Evolutionary conservation across 2,888 invertebrate genomes (phyloP), one percentile per base, ranked within the genome.

Genomic region (Agriopis leucophaearia): DNA sequence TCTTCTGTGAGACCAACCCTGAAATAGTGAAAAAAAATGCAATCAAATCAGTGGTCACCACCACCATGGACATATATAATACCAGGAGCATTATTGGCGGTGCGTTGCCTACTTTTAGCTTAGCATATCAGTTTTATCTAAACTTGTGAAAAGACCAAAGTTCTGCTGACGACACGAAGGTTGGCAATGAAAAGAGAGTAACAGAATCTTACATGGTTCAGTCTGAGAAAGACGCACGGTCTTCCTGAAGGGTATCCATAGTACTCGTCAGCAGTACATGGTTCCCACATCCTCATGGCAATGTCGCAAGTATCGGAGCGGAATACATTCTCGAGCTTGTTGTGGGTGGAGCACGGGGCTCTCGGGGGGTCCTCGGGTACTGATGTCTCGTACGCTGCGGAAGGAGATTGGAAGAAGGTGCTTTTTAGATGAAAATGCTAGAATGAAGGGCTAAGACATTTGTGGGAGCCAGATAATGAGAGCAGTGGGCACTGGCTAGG

Each of bases 151-250:
- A 2, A 27, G 27, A 27, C 4, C n/a, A n/a, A n/a, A n/a, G 27
- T 1, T 4, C 27, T 27, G 27, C 27, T 27, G 27, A 27, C 27
- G 13, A 44, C 44, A 13, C 4, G 12, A 13, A 1, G 13, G 9
- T 42, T 44, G 7, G n/a, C 44, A 13, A n/a, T 7, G 7, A 13
- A 44, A 2, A 48, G 0, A 8, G 13, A 13, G 13, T 0, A 13
- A 51, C 6, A 40, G 40, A 44, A 45, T 81, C 88, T 85, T 64
- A 93, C 93, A 69, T 96, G 96, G 78, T 96, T 96, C 42, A 98
- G 88, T 76, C 97, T 96, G 62, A 98, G 92, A 78, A 97, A 95
- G 64, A 98, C 94, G 83, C 98, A 98, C 0, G 98, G 98, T 71
- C 91, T 94, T 1, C 97, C 97, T 54, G 94, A 92, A 61, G 95